Evolutionary conservation across 2,888 invertebrate genomes (phyloP), one percentile per base, ranked within the genome.

Genomic region (Erebia ligea): DNA sequence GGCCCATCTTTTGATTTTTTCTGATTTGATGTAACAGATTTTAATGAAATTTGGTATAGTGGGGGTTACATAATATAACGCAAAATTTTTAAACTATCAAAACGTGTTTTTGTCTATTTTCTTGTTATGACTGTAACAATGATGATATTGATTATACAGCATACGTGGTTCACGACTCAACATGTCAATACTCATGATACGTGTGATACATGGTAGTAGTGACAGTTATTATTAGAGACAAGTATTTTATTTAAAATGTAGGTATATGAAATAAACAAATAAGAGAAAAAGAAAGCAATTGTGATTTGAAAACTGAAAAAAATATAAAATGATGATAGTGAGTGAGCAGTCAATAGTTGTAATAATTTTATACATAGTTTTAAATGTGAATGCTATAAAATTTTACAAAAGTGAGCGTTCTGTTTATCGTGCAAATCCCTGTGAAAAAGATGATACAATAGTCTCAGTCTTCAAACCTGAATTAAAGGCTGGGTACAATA

Each of bases 401-500:
- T 74, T 74, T 63, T 45, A 58, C 10, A 74, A 57, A 67, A 58
- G 56, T 50, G n/a, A 21, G 2, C 61, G 68, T 13, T 19, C 48
- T 15, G 1, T 15, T 2, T 68, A 40, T n/a, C 25, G 62, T 19
- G 70, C 64, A 0, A 19, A 19, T 0, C 74, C 74, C 5, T 74
- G 74, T 64, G 54, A 10, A 15, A 34, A 34, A 1, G 57, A 66
- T 6, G 34, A 56, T 10, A 50, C 59, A 17, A 64, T 74, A 1
- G 50, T 67, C 1, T 70, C 72, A 2, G 19, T 48, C 4, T 74
- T 72, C 21, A 10, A 42, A 54, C 5, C 40, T 8, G 69, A 67
- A 15, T 56, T 74, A 42, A 19, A 45, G 48, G 15, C 25, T 21
- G 74, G 74, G 40, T 74, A 74, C 45, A 74, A 74, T 57, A 45